Conservation (phyloP, 2,113 vertebrate genomes). For the Apistogramma diplotaenia region DNA sequence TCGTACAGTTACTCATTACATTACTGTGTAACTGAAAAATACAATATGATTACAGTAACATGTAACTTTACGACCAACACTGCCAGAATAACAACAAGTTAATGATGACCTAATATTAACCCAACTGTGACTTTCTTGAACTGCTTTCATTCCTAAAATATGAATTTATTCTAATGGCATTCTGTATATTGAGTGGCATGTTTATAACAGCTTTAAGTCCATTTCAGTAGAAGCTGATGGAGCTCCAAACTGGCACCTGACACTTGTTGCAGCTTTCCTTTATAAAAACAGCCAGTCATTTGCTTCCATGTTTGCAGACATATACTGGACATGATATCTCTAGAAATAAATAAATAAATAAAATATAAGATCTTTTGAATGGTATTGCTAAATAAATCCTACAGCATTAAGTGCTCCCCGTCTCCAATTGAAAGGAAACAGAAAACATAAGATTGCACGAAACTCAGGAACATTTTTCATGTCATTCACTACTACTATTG, state of each 20-base stretch:
- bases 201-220: neutral
- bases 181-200: neutral
- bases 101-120: neutral
- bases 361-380: fast-evolving
- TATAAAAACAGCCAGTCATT: neutral
- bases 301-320: fast-evolving
- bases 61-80: neutral
- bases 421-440: neutral
- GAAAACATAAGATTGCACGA: neutral
- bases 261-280: too few species aligned
- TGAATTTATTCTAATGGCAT: neutral
- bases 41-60: neutral
- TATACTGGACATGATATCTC: neutral
- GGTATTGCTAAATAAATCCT: neutral
- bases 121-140: neutral
- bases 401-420: neutral
- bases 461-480: neutral
- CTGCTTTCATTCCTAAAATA: neutral
- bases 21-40: neutral
- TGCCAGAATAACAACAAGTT: too few species aligned
- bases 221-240: neutral
- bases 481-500: neutral
- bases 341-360: too few species aligned
- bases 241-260: neutral
- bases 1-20: too few species aligned